These are phyloP conservation scores for Drosophila albomicans DNA, from an alignment of 1,140 invertebrate genomes.

Conservation along the genomic window DNA sequence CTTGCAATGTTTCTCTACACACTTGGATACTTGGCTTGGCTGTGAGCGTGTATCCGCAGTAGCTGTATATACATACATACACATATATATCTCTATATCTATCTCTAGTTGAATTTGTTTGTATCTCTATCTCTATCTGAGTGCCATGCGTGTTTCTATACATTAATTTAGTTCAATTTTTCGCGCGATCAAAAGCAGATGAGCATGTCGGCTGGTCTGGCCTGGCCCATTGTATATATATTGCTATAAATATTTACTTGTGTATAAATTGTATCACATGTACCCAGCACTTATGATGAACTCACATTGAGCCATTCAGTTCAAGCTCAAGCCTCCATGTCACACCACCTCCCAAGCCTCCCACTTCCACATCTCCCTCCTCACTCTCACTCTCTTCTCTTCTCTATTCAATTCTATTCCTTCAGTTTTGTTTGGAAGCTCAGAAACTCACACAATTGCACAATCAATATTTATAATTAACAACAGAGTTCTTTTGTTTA, in stretches of 20 bases:
- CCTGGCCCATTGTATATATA: conserved; percentile 52
- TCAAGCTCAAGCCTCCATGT: conserved; percentile 30
- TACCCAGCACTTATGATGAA: conserved; percentile 51
- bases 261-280: conserved; percentile 58
- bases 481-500: conserved; percentile 73
- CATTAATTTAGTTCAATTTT: conserved; percentile 83
- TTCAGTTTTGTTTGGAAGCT: neutral
- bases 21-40: neutral
- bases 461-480: conserved; percentile 82
- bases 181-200: conserved; percentile 81
- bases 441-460: conserved; percentile 54
- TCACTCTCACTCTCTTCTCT: no score
- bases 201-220: conserved; percentile 63
- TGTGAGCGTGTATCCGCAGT: neutral
- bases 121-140: conserved; percentile 31
- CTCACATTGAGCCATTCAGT: conserved; percentile 50
- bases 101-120: conserved; percentile 20
- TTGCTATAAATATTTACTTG: conserved; percentile 54
- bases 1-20: neutral
- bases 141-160: conserved; percentile 73
- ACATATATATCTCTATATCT: conserved; percentile 9
- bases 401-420: neutral
- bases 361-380: neutral
- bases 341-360: conserved; percentile 13
- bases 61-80: conserved; percentile 6